Percentiles rank a stretch among this genome's conserved stretches.
Conservation (phyloP, 2,888 invertebrate genomes). For the Caenorhabditis panamensis region DNA sequence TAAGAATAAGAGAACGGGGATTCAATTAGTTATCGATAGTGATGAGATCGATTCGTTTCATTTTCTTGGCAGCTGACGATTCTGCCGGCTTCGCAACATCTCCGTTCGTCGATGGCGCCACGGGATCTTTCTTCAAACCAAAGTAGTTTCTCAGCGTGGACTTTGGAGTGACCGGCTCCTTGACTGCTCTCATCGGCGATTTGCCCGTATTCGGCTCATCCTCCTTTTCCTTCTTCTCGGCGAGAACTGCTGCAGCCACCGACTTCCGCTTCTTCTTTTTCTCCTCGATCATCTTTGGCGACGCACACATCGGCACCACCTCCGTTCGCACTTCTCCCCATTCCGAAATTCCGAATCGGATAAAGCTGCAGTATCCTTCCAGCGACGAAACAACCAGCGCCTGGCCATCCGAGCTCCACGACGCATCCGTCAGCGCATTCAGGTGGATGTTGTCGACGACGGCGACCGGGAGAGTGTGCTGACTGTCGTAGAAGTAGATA, state of each 20-base stretch:
- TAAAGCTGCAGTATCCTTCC: slow-evolving; percentile 91
- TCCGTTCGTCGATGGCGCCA: not conserved
- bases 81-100: not conserved
- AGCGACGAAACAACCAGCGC: slow-evolving; percentile 89
- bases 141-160: slow-evolving; percentile 47
- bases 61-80: not conserved
- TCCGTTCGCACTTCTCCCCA: slow-evolving; percentile 60
- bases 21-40: slow-evolving; percentile 13
- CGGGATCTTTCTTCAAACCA: slow-evolving; percentile 19
- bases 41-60: slow-evolving; percentile 35
- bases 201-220: slow-evolving; percentile 7
- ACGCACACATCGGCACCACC: slow-evolving; percentile 29
- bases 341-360: slow-evolving; percentile 85
- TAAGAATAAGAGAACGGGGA: not conserved
- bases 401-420: slow-evolving; percentile 90
- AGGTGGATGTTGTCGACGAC: slow-evolving; percentile 91
- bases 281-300: slow-evolving; percentile 56
- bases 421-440: slow-evolving; percentile 90
- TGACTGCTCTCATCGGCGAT: slow-evolving; percentile 23
- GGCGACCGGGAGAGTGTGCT: slow-evolving; percentile 88
- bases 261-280: slow-evolving; percentile 56
- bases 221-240: slow-evolving; percentile 30
- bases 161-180: slow-evolving; percentile 29
- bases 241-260: slow-evolving; percentile 8
- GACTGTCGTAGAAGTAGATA: slow-evolving; percentile 91